Base-by-base conservation (phyloP, 2,888 invertebrate species). In the Herminia tarsipennalis region DNA sequence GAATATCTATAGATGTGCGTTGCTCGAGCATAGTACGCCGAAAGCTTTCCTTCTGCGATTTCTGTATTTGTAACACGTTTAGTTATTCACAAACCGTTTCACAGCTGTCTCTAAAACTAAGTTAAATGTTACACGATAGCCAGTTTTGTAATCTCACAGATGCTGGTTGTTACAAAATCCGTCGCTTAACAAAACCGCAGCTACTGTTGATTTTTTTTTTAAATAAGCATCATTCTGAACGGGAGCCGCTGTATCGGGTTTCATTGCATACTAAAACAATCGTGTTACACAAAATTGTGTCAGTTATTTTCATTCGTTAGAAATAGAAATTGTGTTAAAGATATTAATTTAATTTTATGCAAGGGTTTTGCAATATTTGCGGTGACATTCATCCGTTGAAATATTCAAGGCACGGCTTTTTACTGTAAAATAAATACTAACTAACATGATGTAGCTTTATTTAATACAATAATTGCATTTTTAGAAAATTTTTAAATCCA, bases 191-290 rank as follows among this genome's bases (percentile, higher is more conserved):
- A 9, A 30, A 50, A 59, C 64, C 40, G 12, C 43, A 10, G 40
- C 49, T 46, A 41, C 52, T 40, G 55, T 56, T 58, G 42, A 38
- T 50, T 48, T 47, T 56, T n/a, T n/a, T 42, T 33, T 22, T 44
- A 56, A 63, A 64, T 58, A 65, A 63, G 39, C 54, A 38, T 51
- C 61, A 57, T 56, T 59, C 52, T 35, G 45, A 40, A 28, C 28
- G 28, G 27, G 35, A n/a, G 52, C 46, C 56, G 29, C 38, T 44
- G 62, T 53, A 53, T 75, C 66, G 27, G 17, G 57, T 76, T 74
- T 67, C 76, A 70, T 58, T 66, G 43, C 66, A 35, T 41, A 64
- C 65, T 62, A 63, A 69, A 70, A 76, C 72, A 71, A 74, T 72
- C 56, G 55, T 42, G 54, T 57, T 63, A 57, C 57, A 59, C 50